A percentile compares a stretch with the other conserved stretches of the same genome.
Conservation (phyloP, 1,140 invertebrate species). For the Tetramorium simillimum region DNA sequence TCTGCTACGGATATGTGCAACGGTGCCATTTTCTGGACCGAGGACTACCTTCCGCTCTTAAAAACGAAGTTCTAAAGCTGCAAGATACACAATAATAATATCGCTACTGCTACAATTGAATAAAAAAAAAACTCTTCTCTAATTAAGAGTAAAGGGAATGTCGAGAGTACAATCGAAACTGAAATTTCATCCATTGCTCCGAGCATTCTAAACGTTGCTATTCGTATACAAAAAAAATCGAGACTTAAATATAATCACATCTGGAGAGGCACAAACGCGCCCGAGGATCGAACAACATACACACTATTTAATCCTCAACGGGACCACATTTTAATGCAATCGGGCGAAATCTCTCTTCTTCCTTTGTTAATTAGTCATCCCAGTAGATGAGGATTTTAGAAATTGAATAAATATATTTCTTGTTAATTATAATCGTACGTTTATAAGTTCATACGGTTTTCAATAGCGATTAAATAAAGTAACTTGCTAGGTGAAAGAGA, state of each 20-base stretch:
- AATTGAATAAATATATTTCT: not conserved
- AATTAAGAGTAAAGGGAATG: not conserved
- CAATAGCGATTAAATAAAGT: not conserved
- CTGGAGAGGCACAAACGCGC: slow-evolving; percentile 27
- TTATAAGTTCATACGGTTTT: slow-evolving; percentile 15
- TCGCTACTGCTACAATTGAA: not conserved
- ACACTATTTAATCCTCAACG: not conserved
- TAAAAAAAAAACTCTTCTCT: not conserved
- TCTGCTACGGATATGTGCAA: slow-evolving; percentile 58
- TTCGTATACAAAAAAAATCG: slow-evolving; percentile 39
- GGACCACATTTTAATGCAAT: slow-evolving; percentile 12
- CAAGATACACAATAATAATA: slow-evolving; percentile 2
- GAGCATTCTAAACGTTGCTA: not conserved
- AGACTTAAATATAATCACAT: slow-evolving; percentile 51
- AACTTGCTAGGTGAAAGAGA: not conserved
- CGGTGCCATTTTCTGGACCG: not conserved
- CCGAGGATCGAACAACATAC: not conserved
- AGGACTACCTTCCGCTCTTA: not conserved
- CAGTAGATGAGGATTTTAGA: not conserved
- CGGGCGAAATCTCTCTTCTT: not conserved
- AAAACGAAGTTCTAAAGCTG: not conserved
- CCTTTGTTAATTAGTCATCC: not conserved
- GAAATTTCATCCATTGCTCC: not conserved
- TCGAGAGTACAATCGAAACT: not conserved
- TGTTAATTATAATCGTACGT: not conserved